Conservation (phyloP, 2,888 invertebrate species). For the Spicauda simplicius region DNA sequence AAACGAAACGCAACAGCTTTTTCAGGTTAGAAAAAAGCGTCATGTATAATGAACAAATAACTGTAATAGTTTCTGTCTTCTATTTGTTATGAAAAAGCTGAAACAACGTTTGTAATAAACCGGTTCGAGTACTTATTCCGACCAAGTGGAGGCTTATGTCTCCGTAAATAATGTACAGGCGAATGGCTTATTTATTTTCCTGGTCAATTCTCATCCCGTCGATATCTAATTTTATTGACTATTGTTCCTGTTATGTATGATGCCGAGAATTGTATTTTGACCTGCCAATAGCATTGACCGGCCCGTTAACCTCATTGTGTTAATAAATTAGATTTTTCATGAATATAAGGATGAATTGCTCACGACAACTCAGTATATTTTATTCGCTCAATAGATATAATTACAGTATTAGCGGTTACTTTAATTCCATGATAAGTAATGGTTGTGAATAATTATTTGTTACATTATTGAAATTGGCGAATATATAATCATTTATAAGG, state of each 20-base stretch:
- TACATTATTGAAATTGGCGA: too few species aligned
- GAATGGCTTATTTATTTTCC: conserved; percentile 49
- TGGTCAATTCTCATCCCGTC: conserved; percentile 64
- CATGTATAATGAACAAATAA: not conserved
- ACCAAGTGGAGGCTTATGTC: conserved; percentile 9
- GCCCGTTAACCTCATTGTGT: conserved; percentile 70
- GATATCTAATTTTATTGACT: conserved; percentile 78
- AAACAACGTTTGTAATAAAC: not conserved
- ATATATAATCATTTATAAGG: too few species aligned
- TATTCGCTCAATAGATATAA: too few species aligned
- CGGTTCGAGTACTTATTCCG: conserved; percentile 8
- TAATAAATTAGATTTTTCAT: conserved; percentile 74
- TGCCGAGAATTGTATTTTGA: conserved; percentile 74
- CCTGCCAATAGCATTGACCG: conserved; percentile 70
- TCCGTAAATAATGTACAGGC: conserved; percentile 33
- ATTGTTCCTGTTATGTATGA: conserved; percentile 81
- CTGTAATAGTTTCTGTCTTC: not conserved
- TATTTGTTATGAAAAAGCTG: not conserved
- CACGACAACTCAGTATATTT: not conserved
- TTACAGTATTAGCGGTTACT: too few species aligned
- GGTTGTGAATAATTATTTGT: too few species aligned
- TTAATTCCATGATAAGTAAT: too few species aligned
- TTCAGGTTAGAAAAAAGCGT: too few species aligned
- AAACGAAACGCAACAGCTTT: too few species aligned
- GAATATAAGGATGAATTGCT: conserved; percentile 26